Percentiles rank a stretch among this genome's conserved stretches.
Conservation (phyloP, 2,113 vertebrate species). For the Chaetodon auriga region DNA sequence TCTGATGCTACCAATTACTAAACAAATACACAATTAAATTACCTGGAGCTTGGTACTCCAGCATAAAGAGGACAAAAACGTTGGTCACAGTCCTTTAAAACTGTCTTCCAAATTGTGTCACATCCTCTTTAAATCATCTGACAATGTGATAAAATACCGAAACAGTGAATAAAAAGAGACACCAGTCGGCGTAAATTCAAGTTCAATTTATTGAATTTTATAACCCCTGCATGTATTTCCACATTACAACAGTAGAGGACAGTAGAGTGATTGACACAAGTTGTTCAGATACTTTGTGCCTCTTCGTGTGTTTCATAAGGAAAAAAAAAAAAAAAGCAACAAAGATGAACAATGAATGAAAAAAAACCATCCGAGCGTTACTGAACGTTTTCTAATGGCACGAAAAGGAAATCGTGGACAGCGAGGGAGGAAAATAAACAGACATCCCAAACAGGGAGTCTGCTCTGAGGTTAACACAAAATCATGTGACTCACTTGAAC, state of each 20-base stretch:
- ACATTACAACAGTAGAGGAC: constrained; percentile 72
- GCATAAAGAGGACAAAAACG: too few species aligned
- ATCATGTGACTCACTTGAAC: not conserved
- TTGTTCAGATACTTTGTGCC: constrained; percentile 16
- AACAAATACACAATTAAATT: too few species aligned
- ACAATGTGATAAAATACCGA: not conserved
- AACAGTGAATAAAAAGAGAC: not conserved
- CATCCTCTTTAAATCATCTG: not conserved
- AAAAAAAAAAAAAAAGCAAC: constrained; percentile 10
- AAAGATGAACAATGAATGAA: constrained; percentile 3
- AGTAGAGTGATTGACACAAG: constrained; percentile 42
- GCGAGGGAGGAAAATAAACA: constrained; percentile 3
- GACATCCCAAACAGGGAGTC: constrained; percentile 5
- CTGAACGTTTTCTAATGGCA: not conserved
- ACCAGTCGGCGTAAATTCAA: constrained; percentile 48
- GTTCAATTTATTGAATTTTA: constrained; percentile 79
- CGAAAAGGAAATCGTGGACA: constrained; percentile 2
- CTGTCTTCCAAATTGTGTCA: too few species aligned
- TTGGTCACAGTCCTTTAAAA: too few species aligned
- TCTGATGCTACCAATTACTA: too few species aligned
- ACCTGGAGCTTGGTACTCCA: too few species aligned
- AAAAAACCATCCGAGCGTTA: not conserved
- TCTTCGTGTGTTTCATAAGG: constrained; percentile 10
- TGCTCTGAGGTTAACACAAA: not conserved
- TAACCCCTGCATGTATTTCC: constrained; percentile 67